Conservation (phyloP, 2,113 vertebrate genomes). For the Python bivittatus region DNA sequence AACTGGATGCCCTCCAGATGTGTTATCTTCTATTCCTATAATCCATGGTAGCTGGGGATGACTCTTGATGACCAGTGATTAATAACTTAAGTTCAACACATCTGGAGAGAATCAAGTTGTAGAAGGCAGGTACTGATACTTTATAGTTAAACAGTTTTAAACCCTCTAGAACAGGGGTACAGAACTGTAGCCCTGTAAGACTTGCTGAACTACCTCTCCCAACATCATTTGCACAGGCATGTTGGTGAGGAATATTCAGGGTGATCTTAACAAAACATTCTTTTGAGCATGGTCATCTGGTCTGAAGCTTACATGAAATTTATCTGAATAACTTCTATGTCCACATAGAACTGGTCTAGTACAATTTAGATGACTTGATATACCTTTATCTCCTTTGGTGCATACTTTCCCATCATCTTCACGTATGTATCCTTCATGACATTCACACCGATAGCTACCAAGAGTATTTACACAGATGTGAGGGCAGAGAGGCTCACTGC, state of each 20-base stretch:
- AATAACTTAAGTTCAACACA: neutral
- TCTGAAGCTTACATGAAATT: neutral
- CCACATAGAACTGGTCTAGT: accelerated
- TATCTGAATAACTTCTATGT: neutral
- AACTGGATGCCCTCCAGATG: neutral
- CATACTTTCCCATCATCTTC: slow-evolving; percentile 88
- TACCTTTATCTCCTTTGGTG: slow-evolving; percentile 87
- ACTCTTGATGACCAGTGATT: neutral
- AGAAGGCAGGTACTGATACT: neutral
- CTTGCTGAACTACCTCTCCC: neutral
- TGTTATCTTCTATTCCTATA: neutral
- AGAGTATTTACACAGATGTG: slow-evolving; percentile 89
- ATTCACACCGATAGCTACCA: slow-evolving; percentile 93
- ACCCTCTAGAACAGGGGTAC: neutral
- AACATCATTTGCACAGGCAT: neutral
- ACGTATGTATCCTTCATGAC: slow-evolving; percentile 83
- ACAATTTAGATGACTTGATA: neutral
- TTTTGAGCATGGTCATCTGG: neutral
- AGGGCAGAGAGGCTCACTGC: slow-evolving; percentile 83
- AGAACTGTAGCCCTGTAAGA: neutral
- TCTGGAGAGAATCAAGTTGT: neutral
- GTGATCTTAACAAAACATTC: neutral
- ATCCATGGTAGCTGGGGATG: neutral
- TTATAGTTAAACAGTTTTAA: neutral
- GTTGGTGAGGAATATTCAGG: neutral